Base-by-base conservation (phyloP, 2,888 invertebrate species). In the Chromoteleia sp. region DNA sequence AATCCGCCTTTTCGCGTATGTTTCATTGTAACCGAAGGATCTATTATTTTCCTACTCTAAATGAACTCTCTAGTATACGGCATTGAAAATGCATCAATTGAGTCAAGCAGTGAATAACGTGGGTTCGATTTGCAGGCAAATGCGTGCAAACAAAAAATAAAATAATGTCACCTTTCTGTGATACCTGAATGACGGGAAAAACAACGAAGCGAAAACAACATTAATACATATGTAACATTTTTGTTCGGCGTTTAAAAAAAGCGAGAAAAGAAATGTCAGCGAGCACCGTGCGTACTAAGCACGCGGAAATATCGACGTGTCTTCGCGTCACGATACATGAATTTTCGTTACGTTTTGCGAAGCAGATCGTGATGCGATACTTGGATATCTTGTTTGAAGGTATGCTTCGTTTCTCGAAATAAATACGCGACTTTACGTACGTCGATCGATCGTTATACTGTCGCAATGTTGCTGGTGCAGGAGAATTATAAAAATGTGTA, bases 131-230 rank as follows among this genome's bases (percentile, higher is more conserved):
- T 79, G 70, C 86, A 89, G 83, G 87, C 87, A 88, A 86, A 84
- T 86, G 85, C 90, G 89, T 90, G 90, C 90, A 89, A 86, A 71
- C 78, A 48, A 87, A 89, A 87, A 87, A 83, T 85, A 86, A 83
- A 88, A 86, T 87, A 89, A 85, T 88, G 86, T 91, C 90, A 90
- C 90, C 90, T 90, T 88, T 89, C 88, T 84, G 86, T 87, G 85
- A 86, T 88, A 89, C 87, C 90, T 91, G 89, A 88, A 89, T 85
- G 86, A 87, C 73, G 86, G 83, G 86, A 84, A 87, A 83, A 86
- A 87, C 75, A 87, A 87, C 85, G 88, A 88, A 88, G 88, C 84
- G 89, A 88, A 85, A 89, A 88, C 82, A 88, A 84, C 83, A 87
- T 90, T 90, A 89, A 89, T 90, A 86, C 76, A 77, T 56, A 56